These are phyloP conservation scores for Ophioderma brevispina DNA, from an alignment of 35 echinoderm and acorn worm species.

Conservation along the genomic window DNA sequence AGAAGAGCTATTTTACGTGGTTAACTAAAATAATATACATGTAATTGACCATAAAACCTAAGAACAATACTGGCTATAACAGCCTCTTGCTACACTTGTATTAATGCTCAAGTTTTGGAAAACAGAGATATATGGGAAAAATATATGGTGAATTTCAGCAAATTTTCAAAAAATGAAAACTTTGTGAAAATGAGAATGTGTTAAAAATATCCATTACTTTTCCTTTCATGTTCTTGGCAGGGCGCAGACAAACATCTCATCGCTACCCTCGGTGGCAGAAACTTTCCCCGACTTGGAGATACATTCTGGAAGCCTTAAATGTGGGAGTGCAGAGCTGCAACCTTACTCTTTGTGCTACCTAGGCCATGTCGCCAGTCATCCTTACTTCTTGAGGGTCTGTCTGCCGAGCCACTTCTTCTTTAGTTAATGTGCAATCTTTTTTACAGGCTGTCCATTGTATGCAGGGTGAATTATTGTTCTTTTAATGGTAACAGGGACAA, in stretches of 20 bases:
- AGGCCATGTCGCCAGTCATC: not conserved
- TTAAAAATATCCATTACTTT: not conserved
- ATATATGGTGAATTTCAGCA: too few species aligned
- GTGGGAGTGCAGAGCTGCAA: slow-evolving; percentile 41
- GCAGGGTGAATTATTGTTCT: not conserved
- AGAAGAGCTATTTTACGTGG: too few species aligned
- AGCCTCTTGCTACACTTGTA: too few species aligned
- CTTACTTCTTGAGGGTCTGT: not conserved
- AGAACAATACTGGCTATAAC: too few species aligned
- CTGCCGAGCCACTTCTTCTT: not conserved
- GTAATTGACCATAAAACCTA: too few species aligned
- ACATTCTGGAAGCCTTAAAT: slow-evolving; percentile 79
- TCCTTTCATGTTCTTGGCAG: slow-evolving; percentile 33
- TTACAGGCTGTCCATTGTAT: not conserved
- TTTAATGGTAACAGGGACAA: too few species aligned
- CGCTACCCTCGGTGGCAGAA: slow-evolving; percentile 60
- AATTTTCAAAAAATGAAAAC: too few species aligned
- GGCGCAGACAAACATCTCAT: slow-evolving; percentile 43
- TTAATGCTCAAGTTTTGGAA: too few species aligned
- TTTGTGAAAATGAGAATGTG: too few species aligned
- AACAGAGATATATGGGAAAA: too few species aligned
- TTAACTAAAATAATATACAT: too few species aligned
- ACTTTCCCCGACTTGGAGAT: slow-evolving; percentile 74
- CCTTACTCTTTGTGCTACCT: not conserved
- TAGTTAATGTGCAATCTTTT: slow-evolving; percentile 1